Percentiles rank a stretch among this genome's conserved stretches.
Conservation (phyloP, 1,140 invertebrate species). For the Tetragonula clypearis region DNA sequence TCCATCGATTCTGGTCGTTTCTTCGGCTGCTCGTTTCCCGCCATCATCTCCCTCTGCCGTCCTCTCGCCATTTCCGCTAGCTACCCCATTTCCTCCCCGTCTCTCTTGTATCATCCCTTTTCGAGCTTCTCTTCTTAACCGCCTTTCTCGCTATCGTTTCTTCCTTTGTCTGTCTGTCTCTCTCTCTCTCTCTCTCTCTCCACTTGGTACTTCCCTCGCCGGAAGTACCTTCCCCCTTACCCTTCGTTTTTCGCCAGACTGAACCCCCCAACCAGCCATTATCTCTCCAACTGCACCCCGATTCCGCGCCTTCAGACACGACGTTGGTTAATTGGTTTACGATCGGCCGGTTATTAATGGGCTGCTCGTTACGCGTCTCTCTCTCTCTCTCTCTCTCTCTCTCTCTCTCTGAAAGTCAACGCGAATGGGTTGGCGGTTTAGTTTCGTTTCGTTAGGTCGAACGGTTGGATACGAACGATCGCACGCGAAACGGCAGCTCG, state of each 20-base stretch:
- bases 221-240: background rate
- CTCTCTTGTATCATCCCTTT: constrained; percentile 30
- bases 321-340: constrained; percentile 56
- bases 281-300: constrained; percentile 34
- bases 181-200: background rate
- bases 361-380: constrained; percentile 23
- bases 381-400: background rate
- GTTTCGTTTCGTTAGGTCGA: background rate
- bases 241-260: background rate
- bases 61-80: constrained; percentile 13
- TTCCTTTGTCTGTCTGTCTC: background rate
- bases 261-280: background rate
- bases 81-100: constrained; percentile 15
- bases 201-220: background rate
- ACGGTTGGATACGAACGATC: background rate
- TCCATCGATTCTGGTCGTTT: background rate
- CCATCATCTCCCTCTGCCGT: background rate
- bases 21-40: constrained; percentile 27
- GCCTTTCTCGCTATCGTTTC: background rate
- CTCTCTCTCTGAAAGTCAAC: background rate
- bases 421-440: background rate
- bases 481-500: background rate
- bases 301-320: constrained; percentile 45
- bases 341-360: constrained; percentile 41
- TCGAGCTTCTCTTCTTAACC: background rate